These are phyloP conservation scores for Paradoxurus hermaphroditus DNA, from an alignment of 2,113 vertebrate genomes.

Conservation along the genomic window DNA sequence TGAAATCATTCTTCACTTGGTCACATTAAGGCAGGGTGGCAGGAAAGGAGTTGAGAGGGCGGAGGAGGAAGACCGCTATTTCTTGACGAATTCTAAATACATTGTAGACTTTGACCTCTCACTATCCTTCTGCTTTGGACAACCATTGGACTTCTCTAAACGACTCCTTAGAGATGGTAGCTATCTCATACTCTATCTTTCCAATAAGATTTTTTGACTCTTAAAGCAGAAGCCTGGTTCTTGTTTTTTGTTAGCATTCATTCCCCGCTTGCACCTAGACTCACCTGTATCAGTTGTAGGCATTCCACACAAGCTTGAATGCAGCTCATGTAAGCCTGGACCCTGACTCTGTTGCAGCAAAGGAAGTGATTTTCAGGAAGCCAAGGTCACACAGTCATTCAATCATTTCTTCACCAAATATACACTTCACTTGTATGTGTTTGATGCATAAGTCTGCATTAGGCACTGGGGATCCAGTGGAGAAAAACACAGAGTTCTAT, in stretches of 20 bases:
- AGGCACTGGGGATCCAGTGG: neutral
- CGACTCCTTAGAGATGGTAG: neutral
- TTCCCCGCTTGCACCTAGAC: neutral
- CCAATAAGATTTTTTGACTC: neutral
- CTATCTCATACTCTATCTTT: neutral
- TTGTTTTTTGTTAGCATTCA: neutral
- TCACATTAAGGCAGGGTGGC: neutral
- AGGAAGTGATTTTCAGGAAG: constrained; percentile 2
- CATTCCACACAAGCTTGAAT: neutral
- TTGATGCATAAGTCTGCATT: neutral
- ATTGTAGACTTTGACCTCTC: neutral
- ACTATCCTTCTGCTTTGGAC: neutral
- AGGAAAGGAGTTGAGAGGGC: neutral
- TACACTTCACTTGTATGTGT: too few relatives aligned
- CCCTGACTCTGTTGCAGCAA: neutral
- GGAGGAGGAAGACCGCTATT: neutral
- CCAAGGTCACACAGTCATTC: neutral
- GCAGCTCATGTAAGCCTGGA: neutral
- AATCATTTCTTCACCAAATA: neutral
- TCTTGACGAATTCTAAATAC: neutral
- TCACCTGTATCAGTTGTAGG: too few relatives aligned
- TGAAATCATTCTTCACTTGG: neutral
- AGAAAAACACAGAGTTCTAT: neutral
- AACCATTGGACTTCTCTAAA: neutral
- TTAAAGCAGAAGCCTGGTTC: neutral